phyloP scores from a whole-genome alignment of 2,888 invertebrate genomes.

The Dyspetes luteomarginatus region DNA sequence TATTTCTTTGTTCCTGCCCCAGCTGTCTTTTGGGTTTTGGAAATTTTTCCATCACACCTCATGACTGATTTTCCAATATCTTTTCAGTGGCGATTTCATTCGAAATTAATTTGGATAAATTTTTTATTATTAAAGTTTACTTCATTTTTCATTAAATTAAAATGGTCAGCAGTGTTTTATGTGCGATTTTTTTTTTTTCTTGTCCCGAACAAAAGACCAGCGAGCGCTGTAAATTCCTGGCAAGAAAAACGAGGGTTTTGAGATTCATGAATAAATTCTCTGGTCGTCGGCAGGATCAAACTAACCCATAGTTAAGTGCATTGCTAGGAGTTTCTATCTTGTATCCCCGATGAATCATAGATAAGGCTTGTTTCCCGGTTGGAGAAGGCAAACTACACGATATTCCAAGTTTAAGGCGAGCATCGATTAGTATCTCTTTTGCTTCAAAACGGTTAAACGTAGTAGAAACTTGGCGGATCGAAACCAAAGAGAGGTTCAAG shows the following conservation, averaged over 20 bases:
- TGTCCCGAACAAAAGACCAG: too few species aligned
- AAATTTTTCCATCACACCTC: too few species aligned
- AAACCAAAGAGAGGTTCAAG: conserved; percentile 65
- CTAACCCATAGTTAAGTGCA: not conserved
- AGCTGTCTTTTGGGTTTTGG: not conserved
- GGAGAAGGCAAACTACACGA: conserved; percentile 34
- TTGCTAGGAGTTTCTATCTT: not conserved
- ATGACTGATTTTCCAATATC: too few species aligned
- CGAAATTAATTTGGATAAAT: too few species aligned
- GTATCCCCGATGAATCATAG: conserved; percentile 46
- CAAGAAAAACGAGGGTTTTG: not conserved
- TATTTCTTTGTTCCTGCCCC: not conserved
- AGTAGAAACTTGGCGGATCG: conserved; percentile 60
- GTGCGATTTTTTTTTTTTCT: too few species aligned
- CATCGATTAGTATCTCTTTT: conserved; percentile 59
- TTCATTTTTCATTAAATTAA: too few species aligned
- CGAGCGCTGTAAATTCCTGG: not conserved
- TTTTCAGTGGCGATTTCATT: too few species aligned
- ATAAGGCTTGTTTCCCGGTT: conserved; percentile 54
- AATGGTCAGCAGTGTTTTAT: too few species aligned
- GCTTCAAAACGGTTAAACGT: conserved; percentile 29
- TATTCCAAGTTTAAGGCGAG: conserved; percentile 56
- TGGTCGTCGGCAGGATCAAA: conserved; percentile 54
- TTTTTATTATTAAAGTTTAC: too few species aligned
- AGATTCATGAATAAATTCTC: not conserved